Evolutionary conservation across 2,113 vertebrate species (phyloP).

Genomic region (Myotis davidii): DNA sequence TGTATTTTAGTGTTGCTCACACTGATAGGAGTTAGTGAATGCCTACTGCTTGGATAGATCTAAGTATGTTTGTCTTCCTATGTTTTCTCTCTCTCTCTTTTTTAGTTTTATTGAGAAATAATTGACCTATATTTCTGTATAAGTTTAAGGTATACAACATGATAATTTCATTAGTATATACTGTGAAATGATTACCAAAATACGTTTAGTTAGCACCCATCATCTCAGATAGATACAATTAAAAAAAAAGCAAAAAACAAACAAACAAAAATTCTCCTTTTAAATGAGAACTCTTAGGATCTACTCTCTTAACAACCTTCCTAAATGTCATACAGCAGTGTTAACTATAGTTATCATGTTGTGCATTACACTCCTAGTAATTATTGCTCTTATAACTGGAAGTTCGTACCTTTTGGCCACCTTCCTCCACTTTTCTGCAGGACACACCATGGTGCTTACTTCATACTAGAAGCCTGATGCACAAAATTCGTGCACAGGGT

Average conservation of each 20-base stretch:
- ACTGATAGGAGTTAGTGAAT: neutral
- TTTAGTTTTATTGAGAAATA: neutral
- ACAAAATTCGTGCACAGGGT: no score
- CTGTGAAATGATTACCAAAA: neutral
- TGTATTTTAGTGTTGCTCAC: neutral
- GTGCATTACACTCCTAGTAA: no score
- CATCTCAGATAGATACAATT: neutral
- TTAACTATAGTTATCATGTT: neutral
- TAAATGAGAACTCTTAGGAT: neutral
- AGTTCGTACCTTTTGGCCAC: neutral
- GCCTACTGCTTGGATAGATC: neutral
- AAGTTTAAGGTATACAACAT: neutral
- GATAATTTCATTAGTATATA: neutral
- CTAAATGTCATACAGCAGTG: neutral
- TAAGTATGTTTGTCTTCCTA: neutral
- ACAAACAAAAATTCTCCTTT: neutral
- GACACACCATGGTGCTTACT: neutral
- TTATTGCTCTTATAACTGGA: neutral
- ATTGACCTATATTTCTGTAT: neutral
- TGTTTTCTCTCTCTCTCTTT: neutral
- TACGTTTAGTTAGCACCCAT: neutral
- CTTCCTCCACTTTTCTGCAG: neutral
- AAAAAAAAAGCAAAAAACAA: neutral
- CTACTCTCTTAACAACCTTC: neutral
- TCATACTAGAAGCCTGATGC: no score